Evolutionary conservation across 2,888 invertebrate species (phyloP).

Genomic region (Erynnis tages): DNA sequence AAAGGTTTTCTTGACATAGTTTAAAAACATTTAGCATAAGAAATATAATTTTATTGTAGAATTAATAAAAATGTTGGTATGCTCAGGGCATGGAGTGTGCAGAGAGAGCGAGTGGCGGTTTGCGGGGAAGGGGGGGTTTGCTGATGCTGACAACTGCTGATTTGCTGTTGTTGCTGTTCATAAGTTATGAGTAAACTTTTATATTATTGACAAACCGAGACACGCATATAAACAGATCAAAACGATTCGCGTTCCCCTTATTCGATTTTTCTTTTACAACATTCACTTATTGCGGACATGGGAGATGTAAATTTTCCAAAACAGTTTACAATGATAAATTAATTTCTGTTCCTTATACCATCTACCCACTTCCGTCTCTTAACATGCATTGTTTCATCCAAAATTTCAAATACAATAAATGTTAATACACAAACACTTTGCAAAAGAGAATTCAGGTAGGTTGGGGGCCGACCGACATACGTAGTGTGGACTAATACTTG

Average conservation of each 20-base stretch:
- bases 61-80: conserved; percentile 76
- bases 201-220: conserved; percentile 71
- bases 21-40: conserved; percentile 17
- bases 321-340: too few relatives aligned
- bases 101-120: conserved; percentile 74
- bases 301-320: conserved; percentile 13
- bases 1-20: too few relatives aligned
- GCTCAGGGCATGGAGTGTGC: conserved; percentile 77
- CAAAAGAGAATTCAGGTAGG: conserved; percentile 7
- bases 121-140: conserved; percentile 72
- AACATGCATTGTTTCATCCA: neutral
- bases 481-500: conserved; percentile 60
- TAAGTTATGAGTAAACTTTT: conserved; percentile 81
- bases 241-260: conserved; percentile 29
- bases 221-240: conserved; percentile 46
- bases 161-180: conserved; percentile 78
- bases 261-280: neutral
- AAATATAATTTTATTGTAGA: conserved; percentile 31
- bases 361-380: conserved; percentile 21
- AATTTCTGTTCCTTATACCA: neutral
- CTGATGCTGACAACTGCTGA: conserved; percentile 79
- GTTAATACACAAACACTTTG: conserved; percentile 17
- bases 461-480: conserved; percentile 26
- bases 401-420: neutral
- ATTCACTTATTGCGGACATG: conserved; percentile 10